Percentiles rank a stretch among this genome's conserved stretches.
Evolutionary conservation across 1,140 invertebrate species (phyloP).

Genomic region (Heliconius eleuchia): DNA sequence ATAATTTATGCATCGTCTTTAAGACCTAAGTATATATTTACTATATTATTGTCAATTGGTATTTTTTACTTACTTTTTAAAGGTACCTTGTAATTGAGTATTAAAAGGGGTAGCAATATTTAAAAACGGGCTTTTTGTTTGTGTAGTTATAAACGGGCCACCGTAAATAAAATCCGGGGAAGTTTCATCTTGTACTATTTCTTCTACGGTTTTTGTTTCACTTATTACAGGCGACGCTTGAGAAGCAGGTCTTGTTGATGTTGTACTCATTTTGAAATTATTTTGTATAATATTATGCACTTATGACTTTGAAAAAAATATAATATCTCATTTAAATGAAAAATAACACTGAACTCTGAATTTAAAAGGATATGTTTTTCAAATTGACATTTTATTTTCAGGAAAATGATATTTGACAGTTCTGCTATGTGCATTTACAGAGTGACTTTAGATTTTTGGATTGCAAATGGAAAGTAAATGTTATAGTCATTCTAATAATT

Average conservation of each 20-base stretch:
- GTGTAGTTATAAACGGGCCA: constrained; percentile 64
- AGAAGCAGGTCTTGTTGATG: constrained; percentile 33
- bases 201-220: constrained; percentile 8
- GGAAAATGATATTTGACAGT: constrained; percentile 1
- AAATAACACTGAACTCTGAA: constrained; percentile 21
- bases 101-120: constrained; percentile 63
- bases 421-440: constrained; percentile 16
- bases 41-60: neutral
- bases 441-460: neutral
- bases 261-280: constrained; percentile 51
- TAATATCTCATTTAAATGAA: constrained; percentile 3
- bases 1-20: neutral
- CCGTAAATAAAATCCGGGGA: constrained; percentile 74
- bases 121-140: constrained; percentile 55
- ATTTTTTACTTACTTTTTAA: constrained; percentile 63
- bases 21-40: neutral
- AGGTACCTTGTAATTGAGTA: constrained; percentile 62
- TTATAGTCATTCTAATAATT: neutral
- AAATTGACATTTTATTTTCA: constrained; percentile 29
- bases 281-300: neutral
- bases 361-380: constrained; percentile 23
- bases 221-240: constrained; percentile 15
- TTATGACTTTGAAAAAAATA: neutral
- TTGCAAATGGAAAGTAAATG: neutral
- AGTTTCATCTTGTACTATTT: constrained; percentile 27